A percentile compares a stretch with the other conserved stretches of the same genome.
These are phyloP conservation scores for Hanleya hanleyi DNA, from an alignment of 2,888 invertebrate species.

Conservation along the genomic window DNA sequence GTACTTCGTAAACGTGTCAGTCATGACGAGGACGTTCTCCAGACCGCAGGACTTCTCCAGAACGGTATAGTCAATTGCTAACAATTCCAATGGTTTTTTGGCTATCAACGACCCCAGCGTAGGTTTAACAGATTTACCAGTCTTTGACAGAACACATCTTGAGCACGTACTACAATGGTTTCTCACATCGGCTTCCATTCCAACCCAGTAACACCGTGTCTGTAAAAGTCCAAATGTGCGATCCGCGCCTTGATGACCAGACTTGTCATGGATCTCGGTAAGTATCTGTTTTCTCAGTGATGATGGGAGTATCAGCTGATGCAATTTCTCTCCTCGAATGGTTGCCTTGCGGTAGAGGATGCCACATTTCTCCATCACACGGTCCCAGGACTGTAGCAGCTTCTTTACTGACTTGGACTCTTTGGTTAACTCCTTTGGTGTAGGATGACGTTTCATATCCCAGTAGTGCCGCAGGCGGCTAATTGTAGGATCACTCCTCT, in stretches of 20 bases:
- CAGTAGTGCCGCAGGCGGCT: neutral
- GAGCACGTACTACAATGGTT: constrained; percentile 10
- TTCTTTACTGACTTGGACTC: neutral
- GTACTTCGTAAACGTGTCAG: constrained; percentile 12
- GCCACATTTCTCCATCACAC: neutral
- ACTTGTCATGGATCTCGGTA: constrained; percentile 4
- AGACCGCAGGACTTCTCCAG: constrained; percentile 8
- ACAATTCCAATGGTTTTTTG: constrained; percentile 16
- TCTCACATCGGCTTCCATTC: constrained; percentile 14
- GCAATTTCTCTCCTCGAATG: neutral
- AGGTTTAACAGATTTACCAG: neutral
- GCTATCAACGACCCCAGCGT: constrained; percentile 11
- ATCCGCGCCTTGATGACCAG: constrained; percentile 18
- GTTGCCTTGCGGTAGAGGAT: neutral
- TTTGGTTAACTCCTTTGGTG: neutral
- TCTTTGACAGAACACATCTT: constrained; percentile 22
- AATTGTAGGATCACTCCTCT: neutral
- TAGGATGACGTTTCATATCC: neutral
- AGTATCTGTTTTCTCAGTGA: neutral
- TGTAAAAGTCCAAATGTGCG: constrained; percentile 12
- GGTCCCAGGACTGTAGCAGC: neutral
- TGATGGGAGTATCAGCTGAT: neutral
- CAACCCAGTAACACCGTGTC: constrained; percentile 23
- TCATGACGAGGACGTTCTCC: constrained; percentile 23
- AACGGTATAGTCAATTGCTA: constrained; percentile 21